Base-by-base conservation (phyloP, 23 tunicate genomes). In the Oikopleura albicans region DNA sequence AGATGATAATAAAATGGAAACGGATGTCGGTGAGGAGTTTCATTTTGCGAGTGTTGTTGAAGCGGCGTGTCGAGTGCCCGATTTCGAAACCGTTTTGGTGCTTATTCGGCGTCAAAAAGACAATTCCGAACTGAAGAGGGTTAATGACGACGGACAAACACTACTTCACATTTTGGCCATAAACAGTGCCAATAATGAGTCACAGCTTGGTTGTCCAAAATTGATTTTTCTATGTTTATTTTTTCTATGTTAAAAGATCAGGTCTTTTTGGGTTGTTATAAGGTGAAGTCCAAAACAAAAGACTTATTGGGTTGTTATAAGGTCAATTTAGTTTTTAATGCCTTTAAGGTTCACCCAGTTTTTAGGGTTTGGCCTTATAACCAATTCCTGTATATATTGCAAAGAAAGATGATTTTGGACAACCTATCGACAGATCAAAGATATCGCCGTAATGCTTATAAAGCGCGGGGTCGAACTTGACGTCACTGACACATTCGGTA, bases 141-240 rank as follows among this genome's bases (percentile, higher is more conserved):
- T 86, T 75, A 95, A 95, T 49, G 88, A 90, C 31, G 41, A 76
- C 66, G 89, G 91, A 76, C 99, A 95, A 83, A 90, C 87, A 56
- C 86, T 95, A 39, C 90, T 95, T 1, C 99, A 95, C 76, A 88
- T 95, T 37, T 87, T 95, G 1, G 92, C 92, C 86, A 91, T 95
- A 85, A 94, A 94, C 83, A 76, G 85, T 49, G 63, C 16, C 63
- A 22, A 49, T 8, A 49, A 49, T 49, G 16, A 49, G 22, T n/a
- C n/a, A n/a, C n/a, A n/a, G n/a, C n/a, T n/a, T n/a, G n/a, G n/a
- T n/a, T n/a, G n/a, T n/a, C n/a, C n/a, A n/a, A n/a, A n/a, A n/a
- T n/a, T n/a, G n/a, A n/a, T n/a, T n/a, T n/a, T n/a, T n/a, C n/a
- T n/a, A n/a, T n/a, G n/a, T n/a, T n/a, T n/a, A n/a, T n/a, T n/a